Conservation (phyloP, 2,797 vertebrate species). For the Monodelphis domestica region DNA sequence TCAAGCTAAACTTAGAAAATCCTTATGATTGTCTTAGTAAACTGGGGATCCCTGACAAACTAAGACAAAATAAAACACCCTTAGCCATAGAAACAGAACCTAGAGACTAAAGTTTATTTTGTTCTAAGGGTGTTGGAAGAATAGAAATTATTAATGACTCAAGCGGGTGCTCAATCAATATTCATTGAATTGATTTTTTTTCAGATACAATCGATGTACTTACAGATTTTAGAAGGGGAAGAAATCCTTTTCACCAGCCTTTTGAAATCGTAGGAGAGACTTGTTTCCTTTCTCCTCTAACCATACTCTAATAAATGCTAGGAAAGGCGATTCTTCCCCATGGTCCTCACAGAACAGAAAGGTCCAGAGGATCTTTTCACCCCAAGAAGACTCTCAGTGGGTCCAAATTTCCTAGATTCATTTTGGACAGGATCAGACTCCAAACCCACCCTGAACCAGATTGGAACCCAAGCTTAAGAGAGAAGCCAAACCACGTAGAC, state of each 20-base stretch:
- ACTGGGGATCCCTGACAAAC: too few species aligned
- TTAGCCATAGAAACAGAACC: too few species aligned
- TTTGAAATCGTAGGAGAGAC: background rate
- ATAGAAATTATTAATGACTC: too few species aligned
- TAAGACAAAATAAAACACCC: too few species aligned
- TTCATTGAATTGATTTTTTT: too few species aligned
- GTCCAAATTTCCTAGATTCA: background rate
- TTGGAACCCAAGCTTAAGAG: background rate
- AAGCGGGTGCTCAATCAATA: too few species aligned
- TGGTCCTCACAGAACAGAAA: background rate
- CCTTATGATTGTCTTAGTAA: too few species aligned
- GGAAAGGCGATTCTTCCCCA: too few species aligned
- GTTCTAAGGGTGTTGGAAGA: too few species aligned
- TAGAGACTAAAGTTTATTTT: too few species aligned
- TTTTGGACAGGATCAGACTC: background rate
- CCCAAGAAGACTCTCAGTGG: background rate
- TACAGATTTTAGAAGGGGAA: slow-evolving; percentile 14
- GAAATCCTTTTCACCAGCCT: slow-evolving; percentile 17
- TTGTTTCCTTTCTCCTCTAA: background rate
- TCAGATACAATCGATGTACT: background rate
- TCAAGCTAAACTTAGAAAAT: too few species aligned
- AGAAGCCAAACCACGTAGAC: background rate
- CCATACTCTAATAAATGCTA: background rate
- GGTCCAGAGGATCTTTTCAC: background rate
- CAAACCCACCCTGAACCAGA: background rate